Conservation (phyloP, 2,797 vertebrate species). For the Melanotaenia nigrans region DNA sequence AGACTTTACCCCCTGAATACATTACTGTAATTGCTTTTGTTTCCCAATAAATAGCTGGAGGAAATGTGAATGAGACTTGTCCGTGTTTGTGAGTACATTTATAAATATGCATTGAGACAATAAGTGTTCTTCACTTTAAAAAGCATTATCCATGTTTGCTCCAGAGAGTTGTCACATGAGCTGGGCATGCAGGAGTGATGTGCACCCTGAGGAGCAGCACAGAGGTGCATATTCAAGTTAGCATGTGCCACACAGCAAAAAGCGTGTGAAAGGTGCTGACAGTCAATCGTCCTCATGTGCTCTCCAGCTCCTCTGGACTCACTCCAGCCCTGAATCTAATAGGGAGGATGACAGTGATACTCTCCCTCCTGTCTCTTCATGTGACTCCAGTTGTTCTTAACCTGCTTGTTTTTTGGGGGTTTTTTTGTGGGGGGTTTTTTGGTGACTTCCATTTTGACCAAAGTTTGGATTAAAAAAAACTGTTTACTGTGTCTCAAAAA, state of each 20-base stretch:
- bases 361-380: slow-evolving; percentile 9
- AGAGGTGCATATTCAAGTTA: slow-evolving; percentile 59
- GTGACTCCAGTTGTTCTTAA: not conserved
- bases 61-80: slow-evolving; percentile 58
- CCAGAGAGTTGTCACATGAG: slow-evolving; percentile 38
- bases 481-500: not conserved
- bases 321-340: slow-evolving; percentile 30
- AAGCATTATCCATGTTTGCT: slow-evolving; percentile 9
- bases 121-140: slow-evolving; percentile 7
- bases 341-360: slow-evolving; percentile 11
- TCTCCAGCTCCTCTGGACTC: slow-evolving; percentile 31
- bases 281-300: slow-evolving; percentile 39
- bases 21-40: slow-evolving; percentile 78
- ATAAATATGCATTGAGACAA: slow-evolving; percentile 3
- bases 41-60: slow-evolving; percentile 58
- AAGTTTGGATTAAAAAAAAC: not conserved
- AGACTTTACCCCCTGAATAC: slow-evolving; percentile 66
- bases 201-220: slow-evolving; percentile 35
- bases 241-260: slow-evolving; percentile 36
- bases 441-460: slow-evolving; percentile 1
- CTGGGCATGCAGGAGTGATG: slow-evolving; percentile 42
- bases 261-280: slow-evolving; percentile 56
- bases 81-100: slow-evolving; percentile 12
- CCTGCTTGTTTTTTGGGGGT: not conserved
- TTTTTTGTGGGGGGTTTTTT: too few relatives aligned